Conservation (phyloP, 2,113 vertebrate species). For the Castor canadensis region DNA sequence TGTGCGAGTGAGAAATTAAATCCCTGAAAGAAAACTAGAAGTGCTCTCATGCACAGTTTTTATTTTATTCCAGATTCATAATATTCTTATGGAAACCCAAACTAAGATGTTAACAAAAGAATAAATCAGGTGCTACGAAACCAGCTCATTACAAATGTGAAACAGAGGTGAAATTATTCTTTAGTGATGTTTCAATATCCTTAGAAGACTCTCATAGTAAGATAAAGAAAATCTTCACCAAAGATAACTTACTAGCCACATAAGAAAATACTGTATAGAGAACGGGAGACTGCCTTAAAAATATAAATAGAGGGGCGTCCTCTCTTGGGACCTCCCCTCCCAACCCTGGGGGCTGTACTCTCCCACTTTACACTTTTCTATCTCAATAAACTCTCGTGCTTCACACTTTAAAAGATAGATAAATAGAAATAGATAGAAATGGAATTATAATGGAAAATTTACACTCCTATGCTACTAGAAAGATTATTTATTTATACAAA, state of each 20-base stretch:
- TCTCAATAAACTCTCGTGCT: too few species aligned
- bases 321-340: too few species aligned
- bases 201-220: neutral
- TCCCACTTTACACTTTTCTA: too few species aligned
- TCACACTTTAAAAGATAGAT: too few species aligned
- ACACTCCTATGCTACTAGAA: neutral
- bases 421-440: neutral
- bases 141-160: neutral
- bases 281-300: neutral
- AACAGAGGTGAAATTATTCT: neutral
- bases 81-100: neutral
- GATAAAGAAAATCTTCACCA: neutral
- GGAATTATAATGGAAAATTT: neutral
- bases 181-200: neutral
- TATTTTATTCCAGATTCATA: neutral
- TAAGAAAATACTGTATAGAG: neutral
- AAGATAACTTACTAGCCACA: neutral
- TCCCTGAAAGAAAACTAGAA: neutral
- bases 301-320: too few species aligned
- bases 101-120: neutral
- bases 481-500: neutral
- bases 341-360: too few species aligned
- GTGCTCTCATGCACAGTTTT: neutral
- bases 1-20: neutral
- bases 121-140: neutral